Base-by-base conservation (phyloP, 1,140 invertebrate genomes). In the Trichogramma pretiosum region DNA sequence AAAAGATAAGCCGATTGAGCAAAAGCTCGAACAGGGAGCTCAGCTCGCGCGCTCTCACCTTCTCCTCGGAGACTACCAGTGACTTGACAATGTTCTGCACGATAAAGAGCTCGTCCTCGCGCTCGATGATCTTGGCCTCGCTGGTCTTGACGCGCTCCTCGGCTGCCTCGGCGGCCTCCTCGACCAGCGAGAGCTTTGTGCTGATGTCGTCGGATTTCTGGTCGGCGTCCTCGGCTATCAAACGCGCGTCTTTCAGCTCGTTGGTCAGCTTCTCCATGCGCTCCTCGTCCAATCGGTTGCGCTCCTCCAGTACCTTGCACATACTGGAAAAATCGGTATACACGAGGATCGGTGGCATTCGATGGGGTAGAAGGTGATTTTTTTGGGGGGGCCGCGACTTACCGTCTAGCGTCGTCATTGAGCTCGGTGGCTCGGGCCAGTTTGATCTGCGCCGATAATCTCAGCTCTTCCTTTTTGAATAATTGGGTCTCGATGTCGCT, bases 81-180 rank as follows among this genome's bases (percentile, higher is more conserved):
- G 68, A 70, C 38, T 72, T 71, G 5, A 72, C 68, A 36, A 72
- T 72, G 47, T 72, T 72, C 52, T 71, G 63, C 17, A 72, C 70
- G 42, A 71, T 72, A 42, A 72, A 72, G 2, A 72, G 61, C 42
- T 71, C 70, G 38, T 72, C 70, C 53, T 72, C 70, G 21, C 70
- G 63, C 47, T 72, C 70, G 23, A 72, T 39, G 42, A 72, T 71
- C 64, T 72, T 72, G 85, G 83, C 80, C 75, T 91, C 88, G 66
- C 87, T 87, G 63, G 85, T 86, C 68, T 91, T 89, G 48, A 89
- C 84, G 65, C 88, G 78, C 62, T 90, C 85, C 70, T 91, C 88
- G 58, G 89, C 85, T 55, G 85, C 81, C 73, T 91, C 88, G 53
- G 91, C 75, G 67, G 91, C 89, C 60, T 88, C 87, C 71, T 91